Base-by-base conservation (phyloP, 2,888 invertebrate genomes). In the Drosophila mimica region DNA sequence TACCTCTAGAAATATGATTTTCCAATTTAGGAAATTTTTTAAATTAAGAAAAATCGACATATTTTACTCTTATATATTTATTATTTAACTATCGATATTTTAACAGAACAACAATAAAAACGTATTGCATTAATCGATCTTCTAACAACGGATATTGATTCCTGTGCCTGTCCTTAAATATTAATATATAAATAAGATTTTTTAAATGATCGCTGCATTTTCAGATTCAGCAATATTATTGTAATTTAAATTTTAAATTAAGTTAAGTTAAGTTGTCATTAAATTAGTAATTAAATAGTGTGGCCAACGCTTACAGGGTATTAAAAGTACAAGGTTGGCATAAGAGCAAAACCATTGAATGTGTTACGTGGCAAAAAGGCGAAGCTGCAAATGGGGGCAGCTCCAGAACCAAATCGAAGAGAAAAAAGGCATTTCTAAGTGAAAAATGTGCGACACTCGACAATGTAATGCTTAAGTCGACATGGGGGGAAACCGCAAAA, bases 341-440 rank as follows among this genome's bases (percentile, higher is more conserved):
- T 83, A 76, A 85, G 77, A 79, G 75, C 76, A 85, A 72, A 82
- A 81, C 88, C 85, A 81, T 79, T 71, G 58, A 81, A 88, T 74
- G 81, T 85, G 77, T 73, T 76, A 68, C 58, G 70, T 75, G 75
- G 74, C 87, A 61, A 78, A 75, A 73, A 74, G 82, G 71, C 60
- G 66, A 72, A 59, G 71, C 77, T 80, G 66, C 59, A 75, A 83
- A 88, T 83, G 82, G 85, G 88, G 72, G 68, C 80, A 87, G 66
- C 62, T 66, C 51, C 36, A 58, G 53, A 20, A n/a, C 5, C 43
- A 33, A 43, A 11, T 31, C 15, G 57, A 40, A 58, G 36, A 30
- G 13, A 57, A 65, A 70, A 53, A 61, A 73, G 75, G 51, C 60
- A 53, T 66, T 54, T 56, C 49, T 40, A 54, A 31, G n/a, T 57